Conservation (phyloP, 2,113 vertebrate species). For the Hydrolagus affinis region DNA sequence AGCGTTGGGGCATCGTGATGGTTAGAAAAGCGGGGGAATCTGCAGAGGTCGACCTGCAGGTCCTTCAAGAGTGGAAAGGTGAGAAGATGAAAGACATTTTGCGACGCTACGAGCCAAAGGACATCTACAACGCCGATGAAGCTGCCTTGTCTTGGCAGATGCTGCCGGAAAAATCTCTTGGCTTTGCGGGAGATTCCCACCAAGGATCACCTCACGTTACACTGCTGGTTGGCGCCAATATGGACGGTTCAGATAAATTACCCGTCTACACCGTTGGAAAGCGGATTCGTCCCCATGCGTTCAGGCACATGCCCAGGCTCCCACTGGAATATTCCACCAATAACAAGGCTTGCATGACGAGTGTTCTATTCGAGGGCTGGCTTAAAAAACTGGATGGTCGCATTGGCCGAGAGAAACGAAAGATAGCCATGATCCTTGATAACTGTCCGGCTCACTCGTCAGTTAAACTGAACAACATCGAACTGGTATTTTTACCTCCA, state of each 20-base stretch:
- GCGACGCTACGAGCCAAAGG: too few species aligned
- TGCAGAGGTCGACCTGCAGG: too few species aligned
- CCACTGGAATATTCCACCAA: conserved; percentile 54
- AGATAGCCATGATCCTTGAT: conserved; percentile 48
- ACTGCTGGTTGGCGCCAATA: conserved; percentile 45
- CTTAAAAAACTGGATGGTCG: conserved; percentile 49
- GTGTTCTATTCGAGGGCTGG: conserved; percentile 52
- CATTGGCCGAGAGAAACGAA: conserved; percentile 51
- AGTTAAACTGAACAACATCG: conserved; percentile 48
- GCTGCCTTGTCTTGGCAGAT: too few species aligned
- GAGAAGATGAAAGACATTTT: too few species aligned
- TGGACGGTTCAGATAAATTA: conserved; percentile 59
- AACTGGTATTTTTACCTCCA: conserved; percentile 48
- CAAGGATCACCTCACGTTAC: conserved; percentile 33
- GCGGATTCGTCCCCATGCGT: conserved; percentile 38
- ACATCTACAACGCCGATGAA: too few species aligned
- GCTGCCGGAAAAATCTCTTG: too few species aligned
- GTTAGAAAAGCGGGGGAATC: too few species aligned
- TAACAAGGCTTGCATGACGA: conserved; percentile 45
- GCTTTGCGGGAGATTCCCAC: too few species aligned
- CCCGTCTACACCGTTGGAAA: conserved; percentile 56
- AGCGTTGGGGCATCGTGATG: too few species aligned
- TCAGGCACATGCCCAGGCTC: conserved; percentile 40
- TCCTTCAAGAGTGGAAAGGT: too few species aligned
- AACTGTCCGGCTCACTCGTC: conserved; percentile 47